Percentiles rank a stretch among this genome's conserved stretches.
Conservation (phyloP, 1,140 invertebrate genomes). For the Orius insidiosus region DNA sequence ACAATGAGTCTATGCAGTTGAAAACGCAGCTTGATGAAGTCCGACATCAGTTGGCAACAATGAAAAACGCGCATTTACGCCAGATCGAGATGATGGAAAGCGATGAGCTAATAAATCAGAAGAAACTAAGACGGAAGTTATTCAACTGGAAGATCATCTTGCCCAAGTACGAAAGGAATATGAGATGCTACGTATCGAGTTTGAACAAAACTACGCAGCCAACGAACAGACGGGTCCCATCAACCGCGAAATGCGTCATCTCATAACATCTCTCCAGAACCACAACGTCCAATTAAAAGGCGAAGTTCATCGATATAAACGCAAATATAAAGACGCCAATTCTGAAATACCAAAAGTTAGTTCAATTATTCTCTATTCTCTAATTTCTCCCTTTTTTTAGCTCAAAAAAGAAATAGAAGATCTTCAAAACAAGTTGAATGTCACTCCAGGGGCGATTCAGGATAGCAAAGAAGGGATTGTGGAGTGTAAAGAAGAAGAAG, state of each 20-base stretch:
- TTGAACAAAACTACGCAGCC: slow-evolving; percentile 93
- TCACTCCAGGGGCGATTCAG: slow-evolving; percentile 10
- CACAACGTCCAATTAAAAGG: slow-evolving; percentile 93
- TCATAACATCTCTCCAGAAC: slow-evolving; percentile 92
- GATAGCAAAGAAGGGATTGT: slow-evolving; percentile 17
- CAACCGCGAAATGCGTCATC: slow-evolving; percentile 92
- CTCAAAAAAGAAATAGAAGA: slow-evolving; percentile 54
- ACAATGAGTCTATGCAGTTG: slow-evolving; percentile 94
- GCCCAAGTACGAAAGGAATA: slow-evolving; percentile 90
- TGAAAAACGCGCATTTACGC: slow-evolving; percentile 81
- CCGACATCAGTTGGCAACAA: slow-evolving; percentile 65
- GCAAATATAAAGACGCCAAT: slow-evolving; percentile 72
- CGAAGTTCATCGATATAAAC: slow-evolving; percentile 80
- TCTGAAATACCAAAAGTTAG: slow-evolving; percentile 60
- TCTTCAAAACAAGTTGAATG: slow-evolving; percentile 21
- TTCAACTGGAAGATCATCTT: slow-evolving; percentile 90
- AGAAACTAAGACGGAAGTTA: slow-evolving; percentile 82
- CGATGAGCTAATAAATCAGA: slow-evolving; percentile 86
- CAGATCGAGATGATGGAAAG: slow-evolving; percentile 99
- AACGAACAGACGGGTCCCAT: slow-evolving; percentile 97
- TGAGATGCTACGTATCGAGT: slow-evolving; percentile 92
- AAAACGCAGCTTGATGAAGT: slow-evolving; percentile 90
- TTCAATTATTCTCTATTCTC: slow-evolving; percentile 1
- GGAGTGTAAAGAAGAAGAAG: slow-evolving; percentile 20
- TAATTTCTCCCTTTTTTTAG: slow-evolving; percentile 23